Conservation (phyloP, 2,797 vertebrate species). For the Halcyon leucocephala region DNA sequence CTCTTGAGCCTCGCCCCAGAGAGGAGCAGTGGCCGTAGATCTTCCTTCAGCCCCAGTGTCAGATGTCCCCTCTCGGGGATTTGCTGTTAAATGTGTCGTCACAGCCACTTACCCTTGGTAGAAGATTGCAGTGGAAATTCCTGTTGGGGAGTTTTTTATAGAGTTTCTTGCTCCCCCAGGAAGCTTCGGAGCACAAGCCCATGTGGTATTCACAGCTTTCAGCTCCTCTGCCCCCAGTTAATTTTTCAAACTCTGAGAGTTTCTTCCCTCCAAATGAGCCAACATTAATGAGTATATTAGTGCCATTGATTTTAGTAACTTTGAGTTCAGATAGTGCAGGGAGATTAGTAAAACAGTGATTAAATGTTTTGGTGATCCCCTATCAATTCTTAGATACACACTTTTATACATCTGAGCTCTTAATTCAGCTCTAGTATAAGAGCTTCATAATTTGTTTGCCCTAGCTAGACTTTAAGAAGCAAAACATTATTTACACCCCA, state of each 20-base stretch:
- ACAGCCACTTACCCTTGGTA: fast-evolving
- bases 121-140: neutral
- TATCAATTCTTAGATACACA: neutral
- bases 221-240: neutral
- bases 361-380: constrained; percentile 23
- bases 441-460: neutral
- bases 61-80: neutral
- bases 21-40: neutral
- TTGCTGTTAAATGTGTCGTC: fast-evolving
- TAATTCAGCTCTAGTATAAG: neutral
- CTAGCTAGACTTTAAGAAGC: neutral
- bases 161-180: neutral
- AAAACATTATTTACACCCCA: constrained; percentile 6
- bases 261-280: neutral
- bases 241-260: neutral
- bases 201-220: neutral
- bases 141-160: neutral
- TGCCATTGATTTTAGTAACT: constrained; percentile 28
- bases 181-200: neutral
- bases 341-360: constrained; percentile 48
- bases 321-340: neutral
- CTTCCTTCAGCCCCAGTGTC: neutral
- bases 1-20: neutral
- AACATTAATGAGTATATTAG: neutral
- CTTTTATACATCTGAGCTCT: constrained; percentile 3